A percentile compares a stretch with the other conserved stretches of the same genome.
These are phyloP conservation scores for Coptodon bakossiorum DNA, from an alignment of 2,113 vertebrate genomes.

Conservation along the genomic window DNA sequence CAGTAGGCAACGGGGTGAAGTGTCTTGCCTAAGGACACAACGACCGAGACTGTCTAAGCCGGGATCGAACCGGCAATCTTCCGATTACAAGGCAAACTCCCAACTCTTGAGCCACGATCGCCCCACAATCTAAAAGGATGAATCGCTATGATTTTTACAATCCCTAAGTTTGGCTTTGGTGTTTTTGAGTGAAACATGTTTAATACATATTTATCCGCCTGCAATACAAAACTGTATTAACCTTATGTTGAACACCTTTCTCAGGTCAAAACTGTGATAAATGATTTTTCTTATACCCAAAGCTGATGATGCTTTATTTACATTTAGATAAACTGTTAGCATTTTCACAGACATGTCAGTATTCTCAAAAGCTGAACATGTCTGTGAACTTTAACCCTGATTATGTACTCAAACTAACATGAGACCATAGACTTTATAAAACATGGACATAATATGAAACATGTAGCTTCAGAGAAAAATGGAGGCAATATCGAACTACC, in stretches of 20 bases:
- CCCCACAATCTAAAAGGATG: no score
- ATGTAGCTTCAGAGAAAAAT: no score
- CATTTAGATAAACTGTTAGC: background rate
- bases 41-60: no score
- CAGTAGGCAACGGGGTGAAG: no score
- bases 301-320: background rate
- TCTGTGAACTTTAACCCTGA: background rate
- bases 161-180: no score
- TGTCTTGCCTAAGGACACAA: no score
- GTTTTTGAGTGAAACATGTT: background rate
- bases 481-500: no score
- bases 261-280: background rate
- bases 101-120: no score
- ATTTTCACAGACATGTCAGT: background rate
- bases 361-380: background rate
- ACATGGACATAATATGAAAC: background rate
- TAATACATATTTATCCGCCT: background rate
- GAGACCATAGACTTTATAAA: background rate
- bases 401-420: background rate
- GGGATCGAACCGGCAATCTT: no score
- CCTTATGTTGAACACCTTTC: background rate
- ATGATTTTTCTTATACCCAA: background rate
- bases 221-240: background rate
- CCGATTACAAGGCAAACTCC: no score
- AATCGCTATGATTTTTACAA: no score